Evolutionary conservation across 2,113 vertebrate genomes (phyloP), one percentile per base, ranked within the genome.

Genomic region (Trochalopteron elliotii): DNA sequence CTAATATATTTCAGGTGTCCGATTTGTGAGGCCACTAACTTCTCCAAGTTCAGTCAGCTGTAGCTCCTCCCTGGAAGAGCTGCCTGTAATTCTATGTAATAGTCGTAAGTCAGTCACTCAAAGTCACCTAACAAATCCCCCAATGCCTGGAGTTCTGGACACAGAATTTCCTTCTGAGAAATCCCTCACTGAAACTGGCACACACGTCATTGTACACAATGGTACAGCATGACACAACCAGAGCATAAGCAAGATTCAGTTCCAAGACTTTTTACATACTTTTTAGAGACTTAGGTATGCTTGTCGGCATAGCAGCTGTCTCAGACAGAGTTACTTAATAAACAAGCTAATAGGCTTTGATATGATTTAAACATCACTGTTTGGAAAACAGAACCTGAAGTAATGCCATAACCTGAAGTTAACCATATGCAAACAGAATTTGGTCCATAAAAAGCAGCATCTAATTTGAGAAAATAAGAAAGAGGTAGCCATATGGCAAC

Each of bases 121-220:
- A 31, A n/a, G 40, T 61, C 31, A 28, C 22, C 52, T 85, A 64
- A 80, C 0, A 7, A 59, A 60, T 81, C 27, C 55, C 65, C 42
- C 11, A 1, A 1, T 35, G 22, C 15, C 22, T 21, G 53, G 27
- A 12, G 31, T 37, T 84, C 64, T 81, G 47, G 28, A 83, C 17
- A 7, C 35, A 40, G 31, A 24, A 17, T 65, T 86, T 60, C 40
- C 77, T 88, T 63, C 31, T 64, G 37, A 56, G 44, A 50, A 90
- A 37, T 37, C 40, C 28, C 59, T 55, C 12, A 3, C 31, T 30
- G 45, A 37, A 76, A 65, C 31, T 88, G 76, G 23, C 30, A 24
- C 1, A 0, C 30, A 40, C 30, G 7, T 56, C 31, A 13, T 49
- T 1, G 3, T 31, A 27, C 15, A 24, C n/a, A 12, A 1, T 83